These are phyloP conservation scores for Gambusia holbrooki DNA, from an alignment of 2,113 vertebrate species.

Conservation along the genomic window DNA sequence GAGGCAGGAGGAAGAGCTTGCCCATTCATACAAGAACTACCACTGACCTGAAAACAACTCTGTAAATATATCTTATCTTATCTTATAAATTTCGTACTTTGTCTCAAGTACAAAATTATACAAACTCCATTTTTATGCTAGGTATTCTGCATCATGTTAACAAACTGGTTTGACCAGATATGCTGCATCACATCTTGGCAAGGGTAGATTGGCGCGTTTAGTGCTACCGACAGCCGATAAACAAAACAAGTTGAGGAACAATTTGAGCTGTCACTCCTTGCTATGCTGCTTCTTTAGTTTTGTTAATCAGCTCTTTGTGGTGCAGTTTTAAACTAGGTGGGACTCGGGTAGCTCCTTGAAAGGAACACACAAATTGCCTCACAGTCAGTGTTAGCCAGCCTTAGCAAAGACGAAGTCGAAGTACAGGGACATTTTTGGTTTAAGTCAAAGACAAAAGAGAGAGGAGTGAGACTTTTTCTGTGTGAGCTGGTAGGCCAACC, in stretches of 20 bases:
- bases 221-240: too few relatives aligned
- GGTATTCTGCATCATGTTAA: too few relatives aligned
- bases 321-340: background rate
- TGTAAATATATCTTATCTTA: too few relatives aligned
- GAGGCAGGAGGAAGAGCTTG: too few relatives aligned
- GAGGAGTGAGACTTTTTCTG: background rate
- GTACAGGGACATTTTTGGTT: background rate
- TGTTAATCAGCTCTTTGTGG: background rate
- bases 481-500: background rate
- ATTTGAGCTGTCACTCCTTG: background rate
- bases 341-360: background rate
- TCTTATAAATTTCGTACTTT: too few relatives aligned
- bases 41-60: too few relatives aligned
- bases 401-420: background rate
- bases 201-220: background rate
- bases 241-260: background rate
- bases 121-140: too few relatives aligned
- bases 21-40: too few relatives aligned
- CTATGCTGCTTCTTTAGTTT: background rate
- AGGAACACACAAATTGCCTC: too few relatives aligned
- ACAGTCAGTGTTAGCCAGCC: background rate
- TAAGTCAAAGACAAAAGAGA: background rate
- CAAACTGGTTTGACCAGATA: too few relatives aligned
- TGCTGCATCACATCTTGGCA: background rate
- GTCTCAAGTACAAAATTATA: too few relatives aligned